Evolutionary conservation across 2,797 vertebrate genomes (phyloP).

Genomic region (Mionectes olivaceus): DNA sequence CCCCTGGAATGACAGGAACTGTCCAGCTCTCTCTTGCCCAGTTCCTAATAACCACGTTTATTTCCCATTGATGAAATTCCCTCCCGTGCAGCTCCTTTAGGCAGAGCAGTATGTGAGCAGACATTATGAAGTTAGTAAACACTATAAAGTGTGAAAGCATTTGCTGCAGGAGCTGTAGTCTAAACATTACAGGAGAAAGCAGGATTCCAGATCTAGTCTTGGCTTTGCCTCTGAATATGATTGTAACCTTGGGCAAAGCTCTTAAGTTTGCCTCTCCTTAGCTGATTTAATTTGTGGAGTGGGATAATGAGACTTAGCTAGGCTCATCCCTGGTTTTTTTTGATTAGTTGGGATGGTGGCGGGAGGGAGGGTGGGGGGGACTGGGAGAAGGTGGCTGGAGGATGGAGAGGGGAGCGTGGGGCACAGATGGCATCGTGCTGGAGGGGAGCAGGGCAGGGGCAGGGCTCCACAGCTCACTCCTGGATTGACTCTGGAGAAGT

Average conservation of each 20-base stretch:
- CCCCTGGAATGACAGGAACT: background rate
- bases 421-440: rapidly evolving
- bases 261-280: constrained; percentile 42
- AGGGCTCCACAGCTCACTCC: background rate
- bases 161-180: constrained; percentile 72
- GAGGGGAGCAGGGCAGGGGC: background rate
- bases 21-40: background rate
- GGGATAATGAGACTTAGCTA: constrained; percentile 36
- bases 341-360: background rate
- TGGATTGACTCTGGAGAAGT: background rate
- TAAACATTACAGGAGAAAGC: constrained; percentile 71
- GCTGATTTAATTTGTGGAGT: constrained; percentile 25
- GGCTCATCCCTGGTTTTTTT: background rate
- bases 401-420: rapidly evolving
- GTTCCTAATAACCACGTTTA: constrained; percentile 8
- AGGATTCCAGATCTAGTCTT: constrained; percentile 56
- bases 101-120: constrained; percentile 57
- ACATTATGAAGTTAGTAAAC: constrained; percentile 70
- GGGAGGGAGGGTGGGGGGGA: background rate
- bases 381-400: background rate
- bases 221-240: constrained; percentile 58
- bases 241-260: constrained; percentile 56
- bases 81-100: constrained; percentile 15
- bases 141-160: constrained; percentile 73
- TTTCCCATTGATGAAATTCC: constrained; percentile 26